Base-by-base conservation (phyloP, 2,113 vertebrate species). In the Thunnus thynnus region DNA sequence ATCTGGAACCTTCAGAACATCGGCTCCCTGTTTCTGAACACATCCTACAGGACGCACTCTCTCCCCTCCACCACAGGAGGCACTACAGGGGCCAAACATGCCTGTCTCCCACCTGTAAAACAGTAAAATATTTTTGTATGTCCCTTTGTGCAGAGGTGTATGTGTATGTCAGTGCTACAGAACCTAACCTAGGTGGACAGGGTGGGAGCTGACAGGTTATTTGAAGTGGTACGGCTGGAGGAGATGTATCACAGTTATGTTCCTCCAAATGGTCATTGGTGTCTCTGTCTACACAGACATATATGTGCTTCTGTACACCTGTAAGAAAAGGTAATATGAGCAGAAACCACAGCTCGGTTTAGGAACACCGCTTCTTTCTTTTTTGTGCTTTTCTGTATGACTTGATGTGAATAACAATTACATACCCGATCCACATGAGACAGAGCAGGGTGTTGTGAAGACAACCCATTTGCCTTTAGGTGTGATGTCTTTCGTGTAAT, bases 351-450 rank as follows among this genome's bases (percentile, higher is more conserved):
- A 41, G 36, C 36, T 41, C 7, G 1, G 36, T 41, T 41, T 9
- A 41, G 36, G 36, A 41, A 41, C 7, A 41, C 36, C 7, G 36
- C 36, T 41, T 41, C 36, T 41, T 9, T 7, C 2, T 54, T 32
- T 25, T 63, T 68, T 50, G 5, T 78, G 8, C 20, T 57, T 72
- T 66, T 63, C 27, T 10, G 6, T 51, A 17, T 30, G n/a, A 22
- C 1, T 58, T 2, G 3, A 0, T 68, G 4, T 63, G 9, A 79
- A 57, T 58, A 57, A 67, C 48, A 17, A 41, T 60, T n/a, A 12
- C 62, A 47, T 78, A 99, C 98, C 98, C 94, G 94, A 91, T 80
- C 97, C 97, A 90, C 98, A 99, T 84, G 96, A 96, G 82, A 95
- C 96, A 0, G 97, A 97, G 85, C 98, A 99, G 0, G 94, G 80